Evolutionary conservation across 2,113 vertebrate genomes (phyloP).

Genomic region (Crotalus viridis): DNA sequence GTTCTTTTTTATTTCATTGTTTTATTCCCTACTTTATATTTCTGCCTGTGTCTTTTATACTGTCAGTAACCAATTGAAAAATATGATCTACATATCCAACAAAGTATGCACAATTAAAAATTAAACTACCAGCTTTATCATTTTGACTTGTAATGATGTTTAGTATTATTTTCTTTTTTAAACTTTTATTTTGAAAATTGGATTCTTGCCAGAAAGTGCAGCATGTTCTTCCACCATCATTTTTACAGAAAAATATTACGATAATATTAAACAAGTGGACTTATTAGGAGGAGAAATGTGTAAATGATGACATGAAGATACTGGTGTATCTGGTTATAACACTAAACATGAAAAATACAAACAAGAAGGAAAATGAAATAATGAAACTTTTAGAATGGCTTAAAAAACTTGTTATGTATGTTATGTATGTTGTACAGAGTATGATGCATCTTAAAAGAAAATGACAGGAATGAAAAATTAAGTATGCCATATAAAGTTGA

Average conservation of each 20-base stretch:
- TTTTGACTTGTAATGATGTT: slow-evolving; percentile 23
- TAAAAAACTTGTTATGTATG: slow-evolving; percentile 72
- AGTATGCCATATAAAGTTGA: neutral
- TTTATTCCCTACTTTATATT: slow-evolving; percentile 24
- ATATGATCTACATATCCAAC: slow-evolving; percentile 35
- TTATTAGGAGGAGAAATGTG: slow-evolving; percentile 59
- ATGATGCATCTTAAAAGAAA: slow-evolving; percentile 62
- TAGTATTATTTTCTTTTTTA: neutral
- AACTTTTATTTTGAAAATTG: slow-evolving; percentile 51
- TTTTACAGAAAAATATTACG: slow-evolving; percentile 52
- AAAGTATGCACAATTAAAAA: slow-evolving; percentile 38
- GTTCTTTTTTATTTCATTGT: neutral
- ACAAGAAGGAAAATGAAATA: slow-evolving; percentile 67
- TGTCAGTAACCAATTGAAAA: slow-evolving; percentile 18
- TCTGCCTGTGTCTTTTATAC: slow-evolving; percentile 28
- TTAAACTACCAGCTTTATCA: slow-evolving; percentile 14
- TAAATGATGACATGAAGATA: slow-evolving; percentile 54
- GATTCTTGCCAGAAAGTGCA: slow-evolving; percentile 73
- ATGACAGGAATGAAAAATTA: slow-evolving; percentile 50
- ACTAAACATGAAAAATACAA: slow-evolving; percentile 62
- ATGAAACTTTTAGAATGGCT: slow-evolving; percentile 71
- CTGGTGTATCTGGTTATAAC: slow-evolving; percentile 57
- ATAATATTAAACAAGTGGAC: slow-evolving; percentile 56
- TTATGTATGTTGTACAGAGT: slow-evolving; percentile 62
- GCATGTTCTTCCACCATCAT: slow-evolving; percentile 60